Percentiles rank a stretch among this genome's conserved stretches.
These are phyloP conservation scores for Pardosa pseudoannulata DNA, from an alignment of 2,888 invertebrate genomes.

Conservation along the genomic window DNA sequence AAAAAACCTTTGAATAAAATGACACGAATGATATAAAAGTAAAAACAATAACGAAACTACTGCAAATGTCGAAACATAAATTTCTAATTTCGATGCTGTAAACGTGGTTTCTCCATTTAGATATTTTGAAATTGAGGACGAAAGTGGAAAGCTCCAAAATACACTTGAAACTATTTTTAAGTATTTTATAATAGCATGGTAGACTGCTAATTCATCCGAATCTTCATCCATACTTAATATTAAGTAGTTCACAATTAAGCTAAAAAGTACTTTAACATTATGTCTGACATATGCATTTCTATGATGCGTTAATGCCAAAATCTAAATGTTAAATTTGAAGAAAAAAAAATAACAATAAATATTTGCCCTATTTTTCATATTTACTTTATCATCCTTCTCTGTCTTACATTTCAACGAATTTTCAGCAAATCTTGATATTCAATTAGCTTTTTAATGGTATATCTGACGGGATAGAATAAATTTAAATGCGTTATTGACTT, in stretches of 20 bases:
- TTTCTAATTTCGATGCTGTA: slow-evolving; percentile 85
- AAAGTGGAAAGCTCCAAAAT: slow-evolving; percentile 86
- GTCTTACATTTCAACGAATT: too few relatives aligned
- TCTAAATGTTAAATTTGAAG: too few relatives aligned
- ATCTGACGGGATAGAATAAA: too few relatives aligned
- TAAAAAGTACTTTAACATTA: neutral
- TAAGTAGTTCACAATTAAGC: neutral
- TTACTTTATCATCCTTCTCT: too few relatives aligned
- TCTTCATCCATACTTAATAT: slow-evolving; percentile 90
- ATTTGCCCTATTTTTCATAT: too few relatives aligned
- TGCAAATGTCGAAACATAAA: slow-evolving; percentile 84
- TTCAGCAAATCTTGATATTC: too few relatives aligned
- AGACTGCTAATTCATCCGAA: slow-evolving; percentile 90
- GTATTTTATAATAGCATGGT: slow-evolving; percentile 91
- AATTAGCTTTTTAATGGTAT: too few relatives aligned
- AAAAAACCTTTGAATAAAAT: slow-evolving; percentile 85
- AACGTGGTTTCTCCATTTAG: slow-evolving; percentile 23
- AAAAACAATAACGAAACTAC: slow-evolving; percentile 80
- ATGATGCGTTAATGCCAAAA: neutral
- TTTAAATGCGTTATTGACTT: too few relatives aligned
- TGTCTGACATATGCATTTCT: neutral
- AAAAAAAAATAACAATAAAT: too few relatives aligned
- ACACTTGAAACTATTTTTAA: slow-evolving; percentile 90
- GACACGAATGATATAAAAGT: slow-evolving; percentile 64
- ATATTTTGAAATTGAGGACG: slow-evolving; percentile 81